Base-by-base conservation (phyloP, 2,888 invertebrate genomes). In the Clepsis dumicolana region DNA sequence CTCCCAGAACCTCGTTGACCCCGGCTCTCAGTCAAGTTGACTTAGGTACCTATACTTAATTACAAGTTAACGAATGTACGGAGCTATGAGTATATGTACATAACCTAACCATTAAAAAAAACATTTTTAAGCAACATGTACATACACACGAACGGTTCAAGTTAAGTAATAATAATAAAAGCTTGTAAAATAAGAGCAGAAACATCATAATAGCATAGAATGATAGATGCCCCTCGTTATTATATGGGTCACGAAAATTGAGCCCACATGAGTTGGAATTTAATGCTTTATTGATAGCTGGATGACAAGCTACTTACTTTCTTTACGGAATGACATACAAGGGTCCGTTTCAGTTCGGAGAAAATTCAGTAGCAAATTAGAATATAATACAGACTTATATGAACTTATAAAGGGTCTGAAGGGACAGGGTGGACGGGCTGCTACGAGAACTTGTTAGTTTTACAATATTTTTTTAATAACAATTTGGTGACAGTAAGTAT, bases 251-350 rank as follows among this genome's bases (percentile, higher is more conserved):
- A 64, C 59, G 59, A 64, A 68, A 68, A 53, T 68, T 63, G 68
- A 68, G 64, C 68, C 63, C 53, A 44, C 29, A 63, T 57, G 16
- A 63, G 50, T 48, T 21, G 67, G 62, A 67, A 57, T 63, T 70
- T 71, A 72, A 72, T 74, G 74, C 76, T 73, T 59, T 68, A 70
- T 74, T 77, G 78, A 80, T 75, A 72, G 64, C 65, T 56, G 64
- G 56, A 73, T 79, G 80, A 83, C 79, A 81, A 73, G 71, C 70
- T 75, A 72, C 53, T 74, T 76, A 79, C 78, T 72, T 76, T 74
- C 64, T 74, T 72, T 72, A 66, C 12, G 27, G 41, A 50, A 61
- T 74, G 70, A 73, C 59, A 57, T 38, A 52, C 59, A 44, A 41
- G 52, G 60, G 52, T 48, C 38, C 56, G 48, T 67, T 62, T 54